Evolutionary conservation across 2,797 vertebrate species (phyloP), one percentile per base, ranked within the genome.

Genomic region (Dermochelys coriacea): DNA sequence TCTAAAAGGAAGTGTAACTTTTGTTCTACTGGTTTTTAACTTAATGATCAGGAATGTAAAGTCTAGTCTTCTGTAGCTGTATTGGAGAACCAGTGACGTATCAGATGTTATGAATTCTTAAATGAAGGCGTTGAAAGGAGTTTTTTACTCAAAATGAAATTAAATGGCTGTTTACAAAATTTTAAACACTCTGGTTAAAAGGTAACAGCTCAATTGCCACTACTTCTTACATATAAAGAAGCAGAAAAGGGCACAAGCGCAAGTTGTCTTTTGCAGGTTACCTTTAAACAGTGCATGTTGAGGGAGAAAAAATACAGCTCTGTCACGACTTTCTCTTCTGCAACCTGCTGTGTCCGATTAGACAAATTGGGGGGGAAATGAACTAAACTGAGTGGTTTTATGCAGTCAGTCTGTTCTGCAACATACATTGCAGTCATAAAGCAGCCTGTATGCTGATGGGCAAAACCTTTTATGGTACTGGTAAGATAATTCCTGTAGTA

Each of bases 331-430:
- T 34, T 54, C 45, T 25, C 34, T 3, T 4, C 3, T 1, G 29
- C 14, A 31, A 21, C 50, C 27, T 29, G 14, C 8, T 71, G 7
- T 16, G 10, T 64, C 57, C 57, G 19, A 49, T 77, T 61, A 21
- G 49, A 15, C 21, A 47, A 29, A 49, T 6, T 27, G 15, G 19
- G 3, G 19, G 15, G 8, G 0, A 18, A 27, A 25, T 0, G 6
- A 41, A 41, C 7, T 21, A 34, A 14, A 8, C 12, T 80, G 5
- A 2, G 34, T 49, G 55, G 2, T 10, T 21, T 0, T 7, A 4
- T 88, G 50, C 45, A 86, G 1, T 34, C 19, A 7, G 2, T 19
- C 3, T 0, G 0, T 21, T 31, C 2, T 4, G 85, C 12, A 71
- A 41, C 64, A 71, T 54, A 27, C 74, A 83, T 84, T 74, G 6